Base-by-base conservation (phyloP, 2,797 vertebrate species). In the Setipinna tenuifilis region DNA sequence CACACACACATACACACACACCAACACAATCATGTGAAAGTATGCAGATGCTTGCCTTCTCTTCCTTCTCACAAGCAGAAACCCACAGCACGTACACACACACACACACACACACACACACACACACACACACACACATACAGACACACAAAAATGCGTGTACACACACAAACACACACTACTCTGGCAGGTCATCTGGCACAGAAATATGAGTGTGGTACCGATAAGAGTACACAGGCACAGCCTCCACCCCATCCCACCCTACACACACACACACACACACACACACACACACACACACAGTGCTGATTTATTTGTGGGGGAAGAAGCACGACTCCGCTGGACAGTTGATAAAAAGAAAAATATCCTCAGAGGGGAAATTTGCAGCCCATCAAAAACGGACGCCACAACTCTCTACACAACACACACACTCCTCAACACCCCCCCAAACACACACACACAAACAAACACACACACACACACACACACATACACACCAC, bases 291-390 rank as follows among this genome's bases (percentile, higher is more conserved):
- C 62, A 62, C 62, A 16, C 68, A 35, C 68, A 75, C 68, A 41
- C 54, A 41, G 17, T 7, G 75, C 88, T 95, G 94, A 95, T 95
- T 95, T 95, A 96, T 95, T 93, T 91, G 57, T 87, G 86, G 46
- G 89, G 91, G 90, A 93, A 92, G 59, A 87, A 86, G 83, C 68
- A 82, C 85, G 90, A 94, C 93, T 94, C 93, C 90, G 89, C 91
- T 71, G 93, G 95, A 95, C 95, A 94, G 91, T 93, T 94, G 94
- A 96, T 95, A 95, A 95, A 96, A 95, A 95, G 93, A 95, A 93
- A 94, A 93, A 95, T 94, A 92, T 94, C 92, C 93, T 89, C 86
- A 59, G 88, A 90, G 89, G 90, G 88, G 87, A 88, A 81, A 88
- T 86, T 88, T 90, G 87, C 89, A 91, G 88, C 91, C 41, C 54